Base-by-base conservation (phyloP, 2,888 invertebrate genomes). In the Ephialtes manifestator region DNA sequence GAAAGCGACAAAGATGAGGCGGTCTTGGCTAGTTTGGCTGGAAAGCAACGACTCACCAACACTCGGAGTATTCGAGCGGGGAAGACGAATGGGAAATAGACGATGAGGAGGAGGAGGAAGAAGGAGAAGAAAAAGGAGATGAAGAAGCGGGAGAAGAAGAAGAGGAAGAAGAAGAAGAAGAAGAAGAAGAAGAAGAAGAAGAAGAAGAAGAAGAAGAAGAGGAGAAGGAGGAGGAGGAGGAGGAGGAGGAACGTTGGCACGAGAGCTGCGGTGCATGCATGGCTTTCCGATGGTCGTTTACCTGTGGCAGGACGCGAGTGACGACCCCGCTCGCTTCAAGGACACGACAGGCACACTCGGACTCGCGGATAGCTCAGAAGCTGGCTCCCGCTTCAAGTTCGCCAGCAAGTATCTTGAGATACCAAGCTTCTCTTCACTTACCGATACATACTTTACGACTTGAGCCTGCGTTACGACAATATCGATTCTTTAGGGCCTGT, bases 291-390 rank as follows among this genome's bases (percentile, higher is more conserved):
- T 94, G 94, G 94, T 94, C 94, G 93, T 94, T 94, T 94, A 94
- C 94, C 93, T 87, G 92, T 86, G 87, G 88, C 90, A 89, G 89
- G 89, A 91, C 91, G 91, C 92, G 93, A 92, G 92, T 94, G 93
- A 94, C 93, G 94, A 94, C 93, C 94, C 93, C 92, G 93, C 93
- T 93, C 91, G 92, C 89, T 91, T 92, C 94, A 94, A 94, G 94
- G 94, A 92, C 94, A 93, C 91, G 89, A 87, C 89, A 90, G 90
- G 91, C 90, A 91, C 91, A 92, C 91, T 90, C 89, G 90, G 43
- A 65, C 43, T 65, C 65, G 65, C 89, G 89, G 90, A 88, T 89
- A 74, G 60, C 89, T 88, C 86, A 87, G 60, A 28, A 60, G 60
- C 60, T n/a, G 31, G 28, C 28, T 60, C 11, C 60, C 5, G 60